A percentile compares a stretch with the other conserved stretches of the same genome.
phyloP scores from a whole-genome alignment of 2,888 invertebrate species.

The Tricholauxania praeusta region DNA sequence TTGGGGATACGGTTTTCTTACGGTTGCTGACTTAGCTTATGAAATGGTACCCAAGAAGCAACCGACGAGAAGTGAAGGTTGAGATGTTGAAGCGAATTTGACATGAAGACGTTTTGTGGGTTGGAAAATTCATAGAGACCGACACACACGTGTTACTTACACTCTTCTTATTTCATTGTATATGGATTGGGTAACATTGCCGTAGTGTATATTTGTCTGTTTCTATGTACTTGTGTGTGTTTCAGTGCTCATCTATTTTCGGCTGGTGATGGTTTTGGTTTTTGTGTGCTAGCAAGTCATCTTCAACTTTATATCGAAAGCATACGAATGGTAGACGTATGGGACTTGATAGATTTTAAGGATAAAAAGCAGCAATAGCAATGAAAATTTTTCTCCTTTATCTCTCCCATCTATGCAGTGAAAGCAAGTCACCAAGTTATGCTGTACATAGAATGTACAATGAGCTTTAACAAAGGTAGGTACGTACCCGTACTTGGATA shows the following conservation, averaged over 20 bases:
- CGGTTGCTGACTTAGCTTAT: conserved; percentile 34
- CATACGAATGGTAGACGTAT: neutral
- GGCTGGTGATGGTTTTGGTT: conserved; percentile 6
- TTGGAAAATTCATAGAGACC: conserved; percentile 25
- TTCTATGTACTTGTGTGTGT: neutral
- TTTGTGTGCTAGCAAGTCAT: neutral
- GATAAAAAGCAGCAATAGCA: conserved; percentile 5
- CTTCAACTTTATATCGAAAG: conserved; percentile 9
- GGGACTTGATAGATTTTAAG: conserved; percentile 12
- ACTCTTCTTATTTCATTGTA: conserved; percentile 1
- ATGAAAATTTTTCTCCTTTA: neutral
- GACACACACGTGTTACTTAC: conserved; percentile 16
- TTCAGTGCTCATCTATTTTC: conserved; percentile 7
- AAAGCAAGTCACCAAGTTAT: no score
- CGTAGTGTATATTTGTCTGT: neutral
- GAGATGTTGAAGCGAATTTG: conserved; percentile 48
- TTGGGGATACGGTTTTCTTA: conserved; percentile 37
- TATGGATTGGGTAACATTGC: neutral
- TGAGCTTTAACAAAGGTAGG: no score
- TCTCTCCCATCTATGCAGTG: neutral
- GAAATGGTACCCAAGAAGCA: conserved; percentile 22
- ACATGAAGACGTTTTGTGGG: conserved; percentile 58
- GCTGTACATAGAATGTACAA: no score
- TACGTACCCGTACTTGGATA: no score
- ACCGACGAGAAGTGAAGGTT: conserved; percentile 15